A percentile compares a stretch with the other conserved stretches of the same genome.
These are phyloP conservation scores for Podocnemis expansa DNA, from an alignment of 2,113 vertebrate genomes.

Conservation along the genomic window DNA sequence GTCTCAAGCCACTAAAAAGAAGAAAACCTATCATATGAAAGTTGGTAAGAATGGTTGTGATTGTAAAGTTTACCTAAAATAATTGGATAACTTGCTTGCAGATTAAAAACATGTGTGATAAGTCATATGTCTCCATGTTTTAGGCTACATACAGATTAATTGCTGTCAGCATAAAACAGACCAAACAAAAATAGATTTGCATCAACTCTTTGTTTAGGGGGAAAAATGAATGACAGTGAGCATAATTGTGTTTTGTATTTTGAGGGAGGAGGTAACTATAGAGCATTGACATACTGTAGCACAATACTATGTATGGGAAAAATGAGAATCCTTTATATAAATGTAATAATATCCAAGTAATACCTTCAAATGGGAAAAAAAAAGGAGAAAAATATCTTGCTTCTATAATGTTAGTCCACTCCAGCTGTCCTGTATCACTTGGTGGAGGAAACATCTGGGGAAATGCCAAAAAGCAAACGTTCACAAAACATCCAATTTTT, in stretches of 20 bases:
- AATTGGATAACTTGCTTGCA: constrained; percentile 72
- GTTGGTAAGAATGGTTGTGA: constrained; percentile 69
- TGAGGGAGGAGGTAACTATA: background rate
- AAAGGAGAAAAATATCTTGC: constrained; percentile 15
- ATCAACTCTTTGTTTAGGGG: constrained; percentile 31
- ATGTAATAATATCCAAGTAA: constrained; percentile 52
- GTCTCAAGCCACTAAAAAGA: constrained; percentile 59
- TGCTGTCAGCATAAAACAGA: constrained; percentile 64
- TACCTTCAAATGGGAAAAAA: constrained; percentile 62
- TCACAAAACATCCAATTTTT: constrained; percentile 42
- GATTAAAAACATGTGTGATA: constrained; percentile 71
- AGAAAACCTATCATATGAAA: constrained; percentile 57
- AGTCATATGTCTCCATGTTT: constrained; percentile 52
- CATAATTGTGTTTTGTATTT: constrained; percentile 55
- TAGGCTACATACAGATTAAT: constrained; percentile 72
- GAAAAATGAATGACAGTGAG: constrained; percentile 44
- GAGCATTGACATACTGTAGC: constrained; percentile 8
- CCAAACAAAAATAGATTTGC: constrained; percentile 73
- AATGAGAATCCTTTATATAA: constrained; percentile 50
- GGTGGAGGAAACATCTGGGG: constrained; percentile 26
- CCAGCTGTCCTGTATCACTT: constrained; percentile 64
- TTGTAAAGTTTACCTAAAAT: constrained; percentile 75
- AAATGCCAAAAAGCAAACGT: constrained; percentile 51
- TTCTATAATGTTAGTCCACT: constrained; percentile 36
- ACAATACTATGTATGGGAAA: constrained; percentile 66